Evolutionary conservation across 2,113 vertebrate species (phyloP).

Genomic region (Heterotis niloticus): DNA sequence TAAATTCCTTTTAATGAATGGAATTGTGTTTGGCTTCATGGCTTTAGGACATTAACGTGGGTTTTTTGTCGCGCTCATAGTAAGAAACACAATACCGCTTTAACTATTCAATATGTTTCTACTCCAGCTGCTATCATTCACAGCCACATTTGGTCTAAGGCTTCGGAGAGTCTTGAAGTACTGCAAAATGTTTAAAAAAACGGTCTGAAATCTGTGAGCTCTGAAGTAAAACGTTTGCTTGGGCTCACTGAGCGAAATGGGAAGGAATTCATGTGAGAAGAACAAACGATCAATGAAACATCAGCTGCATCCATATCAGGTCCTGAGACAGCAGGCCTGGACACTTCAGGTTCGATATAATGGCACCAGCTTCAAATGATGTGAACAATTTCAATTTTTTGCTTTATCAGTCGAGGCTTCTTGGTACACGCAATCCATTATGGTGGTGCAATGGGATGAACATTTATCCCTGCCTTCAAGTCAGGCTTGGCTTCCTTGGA

Average conservation of each 20-base stretch:
- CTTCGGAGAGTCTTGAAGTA: neutral
- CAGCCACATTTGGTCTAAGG: neutral
- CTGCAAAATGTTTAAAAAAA: neutral
- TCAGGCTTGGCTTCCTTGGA: neutral
- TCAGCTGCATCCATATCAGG: slow-evolving; percentile 7
- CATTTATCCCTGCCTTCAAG: neutral
- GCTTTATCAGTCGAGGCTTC: slow-evolving; percentile 9
- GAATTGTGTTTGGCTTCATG: neutral
- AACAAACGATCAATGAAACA: neutral
- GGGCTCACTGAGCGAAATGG: neutral
- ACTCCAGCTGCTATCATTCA: neutral
- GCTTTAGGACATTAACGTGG: neutral
- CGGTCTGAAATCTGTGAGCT: neutral
- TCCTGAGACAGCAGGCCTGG: neutral
- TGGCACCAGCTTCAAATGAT: neutral
- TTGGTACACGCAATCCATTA: neutral
- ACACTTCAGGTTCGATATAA: neutral
- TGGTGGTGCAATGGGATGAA: slow-evolving; percentile 1
- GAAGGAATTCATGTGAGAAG: slow-evolving; percentile 3
- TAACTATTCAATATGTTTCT: neutral
- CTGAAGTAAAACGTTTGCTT: neutral
- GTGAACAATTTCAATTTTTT: slow-evolving; percentile 22
- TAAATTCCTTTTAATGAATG: neutral
- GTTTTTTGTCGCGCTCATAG: neutral
- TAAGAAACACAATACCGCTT: neutral